A percentile compares a stretch with the other conserved stretches of the same genome.
Conservation (phyloP, 2,888 invertebrate species). For the Sinotaia quadrata region DNA sequence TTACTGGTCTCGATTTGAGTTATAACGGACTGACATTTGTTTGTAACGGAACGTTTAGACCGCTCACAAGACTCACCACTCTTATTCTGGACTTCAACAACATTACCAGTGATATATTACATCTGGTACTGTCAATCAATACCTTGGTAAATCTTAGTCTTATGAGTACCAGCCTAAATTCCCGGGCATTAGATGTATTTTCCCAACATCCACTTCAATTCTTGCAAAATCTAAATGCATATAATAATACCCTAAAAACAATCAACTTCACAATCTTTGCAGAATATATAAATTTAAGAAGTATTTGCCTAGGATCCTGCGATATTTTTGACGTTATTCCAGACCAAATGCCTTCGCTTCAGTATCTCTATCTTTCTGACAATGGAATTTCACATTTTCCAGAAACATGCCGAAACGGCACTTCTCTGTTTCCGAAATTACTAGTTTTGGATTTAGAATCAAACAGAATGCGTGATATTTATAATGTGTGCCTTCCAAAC, state of each 20-base stretch:
- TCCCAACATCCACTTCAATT: background rate
- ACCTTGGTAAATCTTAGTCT: slow-evolving; percentile 8
- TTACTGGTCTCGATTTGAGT: background rate
- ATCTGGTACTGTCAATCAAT: background rate
- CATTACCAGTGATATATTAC: background rate
- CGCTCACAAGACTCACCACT: background rate
- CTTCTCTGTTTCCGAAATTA: too few relatives aligned
- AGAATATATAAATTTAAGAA: slow-evolving; percentile 3
- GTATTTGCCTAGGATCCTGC: slow-evolving; percentile 8
- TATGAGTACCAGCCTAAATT: slow-evolving; percentile 2
- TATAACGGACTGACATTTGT: slow-evolving; percentile 13
- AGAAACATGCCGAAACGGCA: too few relatives aligned
- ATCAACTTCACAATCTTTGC: slow-evolving; percentile 20
- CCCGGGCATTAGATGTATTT: slow-evolving; percentile 11
- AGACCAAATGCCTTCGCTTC: background rate
- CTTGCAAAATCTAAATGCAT: slow-evolving; percentile 6
- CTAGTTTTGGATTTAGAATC: too few relatives aligned
- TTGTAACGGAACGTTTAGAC: background rate
- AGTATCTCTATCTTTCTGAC: slow-evolving; percentile 8
- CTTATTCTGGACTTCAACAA: background rate
- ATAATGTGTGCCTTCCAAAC: too few relatives aligned
- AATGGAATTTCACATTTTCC: slow-evolving; percentile 22
- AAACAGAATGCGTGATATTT: too few relatives aligned
- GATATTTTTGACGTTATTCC: background rate
- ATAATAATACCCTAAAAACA: slow-evolving; percentile 10